Evolutionary conservation across 2,888 invertebrate genomes (phyloP), one percentile per base, ranked within the genome.

Genomic region (Eristalinus aeneus): DNA sequence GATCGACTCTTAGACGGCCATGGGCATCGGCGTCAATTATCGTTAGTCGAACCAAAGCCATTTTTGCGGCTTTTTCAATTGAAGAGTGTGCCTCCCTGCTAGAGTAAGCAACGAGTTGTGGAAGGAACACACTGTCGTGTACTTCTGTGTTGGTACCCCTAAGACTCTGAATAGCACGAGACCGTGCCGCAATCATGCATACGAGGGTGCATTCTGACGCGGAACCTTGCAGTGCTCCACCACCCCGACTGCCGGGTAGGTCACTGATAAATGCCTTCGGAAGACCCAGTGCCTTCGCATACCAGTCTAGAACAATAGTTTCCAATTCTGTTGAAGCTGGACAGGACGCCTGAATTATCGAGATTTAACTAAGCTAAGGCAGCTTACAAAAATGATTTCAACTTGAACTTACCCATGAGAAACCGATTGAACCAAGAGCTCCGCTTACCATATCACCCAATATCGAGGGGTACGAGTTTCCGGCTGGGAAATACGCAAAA

Each of bases 401-500:
- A 22, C 11, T 34, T 34, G 11, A n/a, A 88, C 89, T 90, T 89
- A 97, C 97, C 98, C 98, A 98, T 75, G 97, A 97, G 92, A 98
- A 98, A 89, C 98, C 98, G 88, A 98, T 96, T 89, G 96, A 97
- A 20, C 97, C 97, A 71, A 98, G 95, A 12, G 97, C 97, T 92
- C 97, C 96, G 20, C 96, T 95, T 46, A 98, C 92, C 96, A 98
- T 97, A 91, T 98, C 98, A 1, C 96, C 98, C 80, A 98, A 93
- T 74, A 98, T 96, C 12, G 97, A 97, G 8, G 98, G 98, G 92
- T 95, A 98, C 0, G 97, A 97, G 93, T 97, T 97, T 60, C 97
- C 98, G 9, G 97, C 96, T 1, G 98, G 98, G 91, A 98, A 98
- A 92, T 98, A 98, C 9, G 98, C 98, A 91, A 98, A 97, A 92